Evolutionary conservation across 2,888 invertebrate species (phyloP).

Genomic region (Plagiodera versicolora): DNA sequence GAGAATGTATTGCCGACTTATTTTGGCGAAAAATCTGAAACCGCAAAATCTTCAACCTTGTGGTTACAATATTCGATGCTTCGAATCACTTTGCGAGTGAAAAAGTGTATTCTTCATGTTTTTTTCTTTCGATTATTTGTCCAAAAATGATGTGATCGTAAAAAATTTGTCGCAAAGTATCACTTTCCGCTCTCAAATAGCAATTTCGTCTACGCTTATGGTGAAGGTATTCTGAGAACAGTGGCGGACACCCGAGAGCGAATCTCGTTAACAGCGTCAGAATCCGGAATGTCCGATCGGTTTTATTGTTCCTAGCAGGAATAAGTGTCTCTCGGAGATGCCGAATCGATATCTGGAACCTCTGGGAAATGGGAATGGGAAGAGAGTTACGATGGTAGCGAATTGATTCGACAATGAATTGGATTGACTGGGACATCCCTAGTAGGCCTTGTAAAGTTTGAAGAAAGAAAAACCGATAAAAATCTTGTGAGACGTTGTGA

Average conservation of each 20-base stretch:
- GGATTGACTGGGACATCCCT: not conserved
- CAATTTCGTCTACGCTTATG: not conserved
- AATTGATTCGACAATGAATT: not conserved
- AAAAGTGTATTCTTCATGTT: no score
- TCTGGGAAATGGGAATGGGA: not conserved
- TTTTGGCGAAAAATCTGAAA: no score
- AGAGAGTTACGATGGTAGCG: not conserved
- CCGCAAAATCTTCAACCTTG: no score
- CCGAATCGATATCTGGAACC: constrained; percentile 7
- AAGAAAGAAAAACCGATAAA: no score
- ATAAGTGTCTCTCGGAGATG: not conserved
- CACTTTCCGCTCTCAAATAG: no score
- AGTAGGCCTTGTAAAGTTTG: not conserved
- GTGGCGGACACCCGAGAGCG: constrained; percentile 21
- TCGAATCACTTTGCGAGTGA: no score
- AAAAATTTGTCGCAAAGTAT: no score
- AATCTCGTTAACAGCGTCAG: constrained; percentile 22
- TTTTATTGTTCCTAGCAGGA: constrained; percentile 19
- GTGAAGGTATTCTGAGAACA: not conserved
- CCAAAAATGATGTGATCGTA: no score
- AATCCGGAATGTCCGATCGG: constrained; percentile 19
- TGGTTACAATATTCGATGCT: no score
- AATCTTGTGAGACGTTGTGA: no score
- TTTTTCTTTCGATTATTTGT: no score
- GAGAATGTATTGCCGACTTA: no score